A percentile compares a stretch with the other conserved stretches of the same genome.
Conservation (phyloP, 2,888 invertebrate species). For the Yponomeuta sedellus region DNA sequence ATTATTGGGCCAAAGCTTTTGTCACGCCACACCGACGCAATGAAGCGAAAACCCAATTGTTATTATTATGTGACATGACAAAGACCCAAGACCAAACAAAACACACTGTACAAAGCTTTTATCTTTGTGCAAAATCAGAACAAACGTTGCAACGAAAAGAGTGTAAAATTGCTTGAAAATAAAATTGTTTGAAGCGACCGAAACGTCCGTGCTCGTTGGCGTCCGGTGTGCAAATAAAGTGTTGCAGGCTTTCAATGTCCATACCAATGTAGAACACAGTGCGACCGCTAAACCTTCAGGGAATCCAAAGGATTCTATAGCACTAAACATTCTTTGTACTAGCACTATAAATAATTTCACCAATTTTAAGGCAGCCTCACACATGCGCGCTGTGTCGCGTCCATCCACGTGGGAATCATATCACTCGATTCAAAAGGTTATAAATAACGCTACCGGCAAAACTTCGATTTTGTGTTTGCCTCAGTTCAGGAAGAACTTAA, state of each 20-base stretch:
- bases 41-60: conserved; percentile 29
- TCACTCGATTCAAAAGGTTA: too few relatives aligned
- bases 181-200: conserved; percentile 4
- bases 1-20: conserved; percentile 40
- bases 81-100: conserved; percentile 37
- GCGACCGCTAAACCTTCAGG: not conserved
- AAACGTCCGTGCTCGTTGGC: conserved; percentile 27
- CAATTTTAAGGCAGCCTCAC: too few relatives aligned
- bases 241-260: not conserved
- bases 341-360: not conserved
- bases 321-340: too few relatives aligned
- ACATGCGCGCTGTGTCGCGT: too few relatives aligned
- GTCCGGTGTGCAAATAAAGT: conserved; percentile 37
- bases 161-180: conserved; percentile 21
- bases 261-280: not conserved
- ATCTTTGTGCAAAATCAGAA: conserved; percentile 47
- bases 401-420: too few relatives aligned
- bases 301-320: too few relatives aligned
- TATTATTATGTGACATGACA: conserved; percentile 30
- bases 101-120: conserved; percentile 48
- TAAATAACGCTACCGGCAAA: too few relatives aligned
- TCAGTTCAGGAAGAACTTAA: too few relatives aligned
- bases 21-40: conserved; percentile 33
- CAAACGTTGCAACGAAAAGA: conserved; percentile 60
- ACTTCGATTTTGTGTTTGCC: too few relatives aligned